Conservation (phyloP, 1,140 invertebrate genomes). For the Drosophila pandora region DNA sequence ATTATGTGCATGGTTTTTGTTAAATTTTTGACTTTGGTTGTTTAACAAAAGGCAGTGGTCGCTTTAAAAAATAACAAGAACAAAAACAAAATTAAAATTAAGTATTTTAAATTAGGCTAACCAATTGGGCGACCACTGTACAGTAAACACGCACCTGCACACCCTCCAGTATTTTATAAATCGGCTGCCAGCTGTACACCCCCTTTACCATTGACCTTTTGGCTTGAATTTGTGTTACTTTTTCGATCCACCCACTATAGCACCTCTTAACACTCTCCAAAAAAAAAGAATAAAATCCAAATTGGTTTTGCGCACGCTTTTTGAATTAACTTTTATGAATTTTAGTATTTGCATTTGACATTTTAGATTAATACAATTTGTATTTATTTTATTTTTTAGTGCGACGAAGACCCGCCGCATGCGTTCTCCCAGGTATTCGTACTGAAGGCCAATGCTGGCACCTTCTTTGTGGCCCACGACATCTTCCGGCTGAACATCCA, state of each 20-base stretch:
- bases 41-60: slow-evolving; percentile 12
- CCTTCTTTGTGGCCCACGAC: slow-evolving; percentile 96
- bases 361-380: background rate
- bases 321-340: slow-evolving; percentile 12
- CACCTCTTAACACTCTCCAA: background rate
- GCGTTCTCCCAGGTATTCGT: slow-evolving; percentile 95
- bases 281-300: background rate
- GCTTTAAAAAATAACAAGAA: slow-evolving; percentile 4
- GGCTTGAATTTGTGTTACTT: slow-evolving; percentile 9
- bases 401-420: slow-evolving; percentile 96
- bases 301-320: slow-evolving; percentile 37
- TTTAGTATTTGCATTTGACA: background rate
- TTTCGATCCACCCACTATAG: too few species aligned
- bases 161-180: background rate
- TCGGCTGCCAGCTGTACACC: slow-evolving; percentile 6
- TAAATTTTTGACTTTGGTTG: slow-evolving; percentile 28
- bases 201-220: background rate
- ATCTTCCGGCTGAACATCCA: slow-evolving; percentile 96
- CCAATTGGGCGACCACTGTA: slow-evolving; percentile 1
- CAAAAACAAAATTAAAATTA: background rate
- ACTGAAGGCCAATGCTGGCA: slow-evolving; percentile 91
- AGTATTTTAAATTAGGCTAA: background rate
- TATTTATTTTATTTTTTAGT: slow-evolving; percentile 86
- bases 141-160: slow-evolving; percentile 8
- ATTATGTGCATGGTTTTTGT: slow-evolving; percentile 45